phyloP scores from a whole-genome alignment of 1,140 invertebrate species.

The Drosophila sp. region DNA sequence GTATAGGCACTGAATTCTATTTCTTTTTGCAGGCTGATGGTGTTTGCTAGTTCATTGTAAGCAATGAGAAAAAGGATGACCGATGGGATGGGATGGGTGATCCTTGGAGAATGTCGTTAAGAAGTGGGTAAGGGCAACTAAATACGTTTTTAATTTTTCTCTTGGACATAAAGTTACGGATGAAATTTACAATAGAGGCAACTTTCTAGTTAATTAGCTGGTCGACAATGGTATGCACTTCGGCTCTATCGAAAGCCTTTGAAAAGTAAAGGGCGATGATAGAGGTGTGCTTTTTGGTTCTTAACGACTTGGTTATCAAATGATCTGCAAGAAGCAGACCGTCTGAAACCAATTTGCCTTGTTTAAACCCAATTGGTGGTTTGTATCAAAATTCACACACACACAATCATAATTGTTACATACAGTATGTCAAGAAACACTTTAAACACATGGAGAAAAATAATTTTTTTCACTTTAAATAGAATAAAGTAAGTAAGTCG shows the following conservation, averaged over 20 bases:
- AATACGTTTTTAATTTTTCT: conserved; percentile 25
- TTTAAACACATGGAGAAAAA: too few relatives aligned
- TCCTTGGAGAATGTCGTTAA: conserved; percentile 37
- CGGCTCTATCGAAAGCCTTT: conserved; percentile 36
- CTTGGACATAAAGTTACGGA: too few relatives aligned
- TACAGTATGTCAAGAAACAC: too few relatives aligned
- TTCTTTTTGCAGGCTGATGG: conserved; percentile 7
- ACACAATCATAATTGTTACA: too few relatives aligned
- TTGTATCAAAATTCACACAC: too few relatives aligned
- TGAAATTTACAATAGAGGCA: too few relatives aligned
- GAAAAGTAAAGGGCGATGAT: conserved; percentile 29
- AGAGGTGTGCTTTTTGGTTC: background rate
- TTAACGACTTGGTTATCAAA: conserved; percentile 12
- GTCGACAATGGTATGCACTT: conserved; percentile 25
- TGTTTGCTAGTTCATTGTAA: conserved; percentile 23
- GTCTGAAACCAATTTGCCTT: background rate
- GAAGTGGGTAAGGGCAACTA: background rate
- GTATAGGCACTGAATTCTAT: conserved; percentile 35
- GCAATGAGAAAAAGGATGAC: conserved; percentile 41
- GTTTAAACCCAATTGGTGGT: background rate
- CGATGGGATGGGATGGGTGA: conserved; percentile 35
- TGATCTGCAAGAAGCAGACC: conserved; percentile 7
- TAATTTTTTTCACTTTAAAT: too few relatives aligned
- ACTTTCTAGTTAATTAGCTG: conserved; percentile 30
- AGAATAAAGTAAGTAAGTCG: too few relatives aligned